Evolutionary conservation across 2,888 invertebrate species (phyloP).

Genomic region (Litoditis marina): DNA sequence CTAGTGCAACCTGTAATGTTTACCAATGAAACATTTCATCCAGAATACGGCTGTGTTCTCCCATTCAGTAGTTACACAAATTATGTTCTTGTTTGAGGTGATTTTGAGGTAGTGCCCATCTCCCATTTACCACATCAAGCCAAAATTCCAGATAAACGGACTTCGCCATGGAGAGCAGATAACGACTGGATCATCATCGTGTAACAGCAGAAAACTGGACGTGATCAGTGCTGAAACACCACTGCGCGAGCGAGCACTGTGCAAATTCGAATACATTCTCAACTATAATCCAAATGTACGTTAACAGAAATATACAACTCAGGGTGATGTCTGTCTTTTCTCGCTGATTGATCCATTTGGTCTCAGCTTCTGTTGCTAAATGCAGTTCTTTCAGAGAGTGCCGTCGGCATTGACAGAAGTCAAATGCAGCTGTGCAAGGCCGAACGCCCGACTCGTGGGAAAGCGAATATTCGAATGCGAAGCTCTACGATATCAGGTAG

Average conservation of each 20-base stretch:
- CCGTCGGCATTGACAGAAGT: slow-evolving; percentile 60
- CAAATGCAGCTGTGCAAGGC: slow-evolving; percentile 57
- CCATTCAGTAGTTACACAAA: background rate
- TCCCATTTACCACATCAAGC: slow-evolving; percentile 1
- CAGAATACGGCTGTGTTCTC: too few relatives aligned
- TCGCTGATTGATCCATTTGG: background rate
- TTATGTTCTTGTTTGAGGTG: background rate
- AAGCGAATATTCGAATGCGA: slow-evolving; percentile 60
- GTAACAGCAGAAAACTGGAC: slow-evolving; percentile 53
- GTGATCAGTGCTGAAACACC: slow-evolving; percentile 57
- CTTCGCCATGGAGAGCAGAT: slow-evolving; percentile 56
- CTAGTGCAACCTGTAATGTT: too few relatives aligned
- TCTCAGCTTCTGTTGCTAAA: too few relatives aligned
- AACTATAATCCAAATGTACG: slow-evolving; percentile 54
- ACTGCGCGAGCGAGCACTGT: slow-evolving; percentile 56
- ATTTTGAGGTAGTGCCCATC: too few relatives aligned
- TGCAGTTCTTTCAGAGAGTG: slow-evolving; percentile 46
- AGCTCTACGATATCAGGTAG: slow-evolving; percentile 56
- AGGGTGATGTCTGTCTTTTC: background rate
- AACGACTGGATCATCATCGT: slow-evolving; percentile 54
- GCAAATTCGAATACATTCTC: slow-evolving; percentile 60
- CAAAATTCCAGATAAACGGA: slow-evolving; percentile 48
- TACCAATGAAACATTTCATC: slow-evolving; percentile 9
- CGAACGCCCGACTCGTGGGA: slow-evolving; percentile 55
- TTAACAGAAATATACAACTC: background rate